Percentiles rank a stretch among this genome's conserved stretches.
phyloP scores from a whole-genome alignment of 2,888 invertebrate species.

The Branchellion lobata region DNA sequence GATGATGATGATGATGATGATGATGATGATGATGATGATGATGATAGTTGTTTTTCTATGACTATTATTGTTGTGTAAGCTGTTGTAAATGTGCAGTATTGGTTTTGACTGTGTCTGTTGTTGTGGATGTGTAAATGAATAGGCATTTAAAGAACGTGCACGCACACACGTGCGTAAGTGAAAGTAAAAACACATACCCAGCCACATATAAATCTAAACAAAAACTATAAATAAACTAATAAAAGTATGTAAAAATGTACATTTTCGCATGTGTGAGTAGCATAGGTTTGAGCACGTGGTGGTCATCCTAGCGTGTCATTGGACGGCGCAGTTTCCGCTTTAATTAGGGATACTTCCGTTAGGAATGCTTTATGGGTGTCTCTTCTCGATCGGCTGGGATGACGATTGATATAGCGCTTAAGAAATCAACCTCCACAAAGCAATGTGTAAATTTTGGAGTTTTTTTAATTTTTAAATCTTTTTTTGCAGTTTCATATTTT shows the following conservation, averaged over 20 bases:
- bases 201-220: no score
- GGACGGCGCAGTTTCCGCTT: neutral
- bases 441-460: no score
- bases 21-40: conserved; percentile 14
- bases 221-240: no score
- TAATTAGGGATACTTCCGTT: neutral
- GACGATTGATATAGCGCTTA: no score
- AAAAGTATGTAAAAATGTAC: no score
- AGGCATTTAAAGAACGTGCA: neutral
- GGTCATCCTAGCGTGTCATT: neutral
- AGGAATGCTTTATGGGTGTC: no score
- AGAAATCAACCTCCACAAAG: no score
- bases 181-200: no score
- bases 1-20: conserved; percentile 37
- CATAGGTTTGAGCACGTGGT: neutral
- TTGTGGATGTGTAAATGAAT: neutral
- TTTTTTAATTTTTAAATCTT: no score
- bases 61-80: neutral
- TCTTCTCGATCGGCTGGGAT: no score
- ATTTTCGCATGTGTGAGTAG: no score
- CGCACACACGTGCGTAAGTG: neutral
- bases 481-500: no score
- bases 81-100: neutral
- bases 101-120: neutral
- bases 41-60: neutral